Evolutionary conservation across 2,797 vertebrate genomes (phyloP).

Genomic region (Phaenicophaeus curvirostris): DNA sequence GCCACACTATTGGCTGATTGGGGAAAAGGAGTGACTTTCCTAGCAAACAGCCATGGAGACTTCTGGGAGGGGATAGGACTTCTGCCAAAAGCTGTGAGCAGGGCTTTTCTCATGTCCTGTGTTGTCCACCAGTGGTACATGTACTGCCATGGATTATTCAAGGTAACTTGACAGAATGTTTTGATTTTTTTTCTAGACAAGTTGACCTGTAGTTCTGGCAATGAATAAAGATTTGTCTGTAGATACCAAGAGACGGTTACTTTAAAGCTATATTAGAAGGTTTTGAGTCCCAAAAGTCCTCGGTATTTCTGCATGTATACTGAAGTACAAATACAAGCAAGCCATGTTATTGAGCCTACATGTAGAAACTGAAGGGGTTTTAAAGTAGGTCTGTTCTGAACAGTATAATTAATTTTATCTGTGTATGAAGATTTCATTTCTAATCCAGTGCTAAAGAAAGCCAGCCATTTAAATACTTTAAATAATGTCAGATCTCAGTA

Average conservation of each 20-base stretch:
- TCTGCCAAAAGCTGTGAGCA: not conserved
- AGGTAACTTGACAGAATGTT: not conserved
- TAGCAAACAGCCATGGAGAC: not conserved
- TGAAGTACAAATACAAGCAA: not conserved
- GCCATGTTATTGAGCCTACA: not conserved
- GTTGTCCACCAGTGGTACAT: not conserved
- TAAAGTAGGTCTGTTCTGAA: not conserved
- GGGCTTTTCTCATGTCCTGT: accelerated
- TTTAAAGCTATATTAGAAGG: not conserved
- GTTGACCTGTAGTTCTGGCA: not conserved
- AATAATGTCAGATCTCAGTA: not conserved
- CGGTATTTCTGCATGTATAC: not conserved
- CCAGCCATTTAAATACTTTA: not conserved
- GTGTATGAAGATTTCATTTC: not conserved
- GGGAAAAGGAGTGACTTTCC: not conserved
- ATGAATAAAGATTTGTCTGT: not conserved
- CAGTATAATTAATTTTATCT: not conserved
- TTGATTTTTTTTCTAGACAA: not conserved
- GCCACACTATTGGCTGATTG: too few species aligned
- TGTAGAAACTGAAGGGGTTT: not conserved
- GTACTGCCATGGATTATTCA: not conserved
- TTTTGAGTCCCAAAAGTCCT: not conserved
- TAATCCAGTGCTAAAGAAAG: not conserved
- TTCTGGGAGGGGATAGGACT: not conserved
- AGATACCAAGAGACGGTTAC: not conserved